Evolutionary conservation across 2,797 vertebrate species (phyloP).

Genomic region (Lutjanus argentimaculatus): DNA sequence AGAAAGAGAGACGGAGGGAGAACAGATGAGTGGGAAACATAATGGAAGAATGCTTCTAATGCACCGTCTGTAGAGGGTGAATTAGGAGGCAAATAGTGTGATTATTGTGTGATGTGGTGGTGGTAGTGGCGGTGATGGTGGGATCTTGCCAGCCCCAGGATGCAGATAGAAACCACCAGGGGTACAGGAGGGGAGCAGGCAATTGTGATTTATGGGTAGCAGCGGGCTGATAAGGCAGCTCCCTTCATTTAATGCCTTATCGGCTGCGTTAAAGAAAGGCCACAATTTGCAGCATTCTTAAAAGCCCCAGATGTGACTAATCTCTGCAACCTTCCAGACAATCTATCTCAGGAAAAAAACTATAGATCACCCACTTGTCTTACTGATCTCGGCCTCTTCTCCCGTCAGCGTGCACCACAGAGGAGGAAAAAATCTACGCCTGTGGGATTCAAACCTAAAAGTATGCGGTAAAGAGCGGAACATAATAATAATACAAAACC

Average conservation of each 20-base stretch:
- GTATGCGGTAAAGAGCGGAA: neutral
- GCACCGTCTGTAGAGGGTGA: slow-evolving; percentile 74
- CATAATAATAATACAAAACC: neutral
- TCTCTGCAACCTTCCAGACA: slow-evolving; percentile 89
- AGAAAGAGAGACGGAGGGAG: slow-evolving; percentile 51
- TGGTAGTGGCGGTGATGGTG: slow-evolving; percentile 77
- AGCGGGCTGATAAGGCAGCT: slow-evolving; percentile 88
- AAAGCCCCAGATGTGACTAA: slow-evolving; percentile 91
- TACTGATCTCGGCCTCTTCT: slow-evolving; percentile 73
- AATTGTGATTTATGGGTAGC: slow-evolving; percentile 92
- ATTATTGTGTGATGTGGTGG: slow-evolving; percentile 75
- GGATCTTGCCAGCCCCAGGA: slow-evolving; percentile 84
- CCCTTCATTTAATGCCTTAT: slow-evolving; percentile 92
- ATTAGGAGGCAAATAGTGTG: slow-evolving; percentile 80
- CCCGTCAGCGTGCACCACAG: slow-evolving; percentile 38
- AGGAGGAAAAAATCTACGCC: slow-evolving; percentile 40
- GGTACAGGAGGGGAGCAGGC: slow-evolving; percentile 85
- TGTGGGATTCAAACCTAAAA: slow-evolving; percentile 5
- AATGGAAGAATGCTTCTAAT: slow-evolving; percentile 73
- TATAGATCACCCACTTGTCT: slow-evolving; percentile 89
- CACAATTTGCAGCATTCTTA: slow-evolving; percentile 92
- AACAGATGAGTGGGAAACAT: slow-evolving; percentile 69
- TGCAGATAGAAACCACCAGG: slow-evolving; percentile 89
- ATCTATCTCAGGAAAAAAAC: slow-evolving; percentile 86
- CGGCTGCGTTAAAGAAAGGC: slow-evolving; percentile 89